A percentile compares a stretch with the other conserved stretches of the same genome.
Evolutionary conservation across 1,140 invertebrate genomes (phyloP).

Genomic region (Lysiphlebus fabarum): DNA sequence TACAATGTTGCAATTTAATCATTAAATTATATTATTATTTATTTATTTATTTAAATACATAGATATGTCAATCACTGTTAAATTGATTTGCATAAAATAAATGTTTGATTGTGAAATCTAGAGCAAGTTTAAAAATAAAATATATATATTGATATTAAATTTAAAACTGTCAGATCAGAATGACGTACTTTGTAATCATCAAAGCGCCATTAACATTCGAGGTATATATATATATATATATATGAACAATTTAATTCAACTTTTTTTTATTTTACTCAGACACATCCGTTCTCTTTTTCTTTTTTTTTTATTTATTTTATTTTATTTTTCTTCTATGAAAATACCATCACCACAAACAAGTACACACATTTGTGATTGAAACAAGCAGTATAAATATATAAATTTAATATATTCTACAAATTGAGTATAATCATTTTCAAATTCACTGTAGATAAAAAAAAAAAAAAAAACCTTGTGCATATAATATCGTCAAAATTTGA

Average conservation of each 20-base stretch:
- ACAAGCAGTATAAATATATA: not conserved
- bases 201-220: slow-evolving; percentile 51
- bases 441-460: not conserved
- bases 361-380: not conserved
- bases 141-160: slow-evolving; percentile 53
- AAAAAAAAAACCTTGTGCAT: not conserved
- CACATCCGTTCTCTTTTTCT: slow-evolving; percentile 2
- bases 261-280: slow-evolving; percentile 13
- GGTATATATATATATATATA: too few relatives aligned
- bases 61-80: slow-evolving; percentile 2
- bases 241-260: slow-evolving; percentile 46
- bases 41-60: not conserved
- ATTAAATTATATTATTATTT: too few relatives aligned
- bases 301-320: slow-evolving; percentile 9
- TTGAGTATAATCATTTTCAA: not conserved
- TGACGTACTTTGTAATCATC: slow-evolving; percentile 55
- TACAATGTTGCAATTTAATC: not conserved
- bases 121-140: too few relatives aligned
- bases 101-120: not conserved
- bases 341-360: too few relatives aligned
- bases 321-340: not conserved
- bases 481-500: slow-evolving; percentile 5
- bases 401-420: not conserved
- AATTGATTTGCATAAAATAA: slow-evolving; percentile 1
- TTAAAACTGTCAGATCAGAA: not conserved